Conservation (phyloP, 1,140 invertebrate genomes). For the Lasioglossum albipes region DNA sequence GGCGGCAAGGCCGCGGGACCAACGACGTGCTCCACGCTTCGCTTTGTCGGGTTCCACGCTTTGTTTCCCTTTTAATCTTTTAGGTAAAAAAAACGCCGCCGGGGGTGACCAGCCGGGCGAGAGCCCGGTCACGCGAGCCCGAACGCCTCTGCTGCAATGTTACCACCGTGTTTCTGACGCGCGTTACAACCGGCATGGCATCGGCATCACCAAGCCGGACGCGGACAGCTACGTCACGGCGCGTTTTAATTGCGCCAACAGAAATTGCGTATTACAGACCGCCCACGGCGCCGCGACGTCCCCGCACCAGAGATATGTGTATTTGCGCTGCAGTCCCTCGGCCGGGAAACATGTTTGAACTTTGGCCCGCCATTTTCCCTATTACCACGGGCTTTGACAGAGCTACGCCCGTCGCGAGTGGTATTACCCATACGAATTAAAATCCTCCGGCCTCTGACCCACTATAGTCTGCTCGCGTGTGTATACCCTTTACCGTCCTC, state of each 20-base stretch:
- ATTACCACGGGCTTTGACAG: too few relatives aligned
- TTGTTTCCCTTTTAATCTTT: slow-evolving; percentile 48
- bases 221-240: slow-evolving; percentile 43
- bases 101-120: neutral
- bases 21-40: neutral
- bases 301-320: too few relatives aligned
- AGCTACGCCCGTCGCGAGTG: too few relatives aligned
- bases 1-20: neutral
- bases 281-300: slow-evolving; percentile 22
- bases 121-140: slow-evolving; percentile 44
- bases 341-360: too few relatives aligned
- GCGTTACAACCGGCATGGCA: slow-evolving; percentile 17
- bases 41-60: slow-evolving; percentile 18
- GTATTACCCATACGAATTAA: too few relatives aligned
- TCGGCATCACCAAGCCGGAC: neutral
- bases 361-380: too few relatives aligned
- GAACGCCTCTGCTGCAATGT: slow-evolving; percentile 15
- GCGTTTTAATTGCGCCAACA: slow-evolving; percentile 67
- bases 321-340: too few relatives aligned
- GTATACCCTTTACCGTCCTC: too few relatives aligned
- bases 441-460: too few relatives aligned
- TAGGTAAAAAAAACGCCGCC: slow-evolving; percentile 8
- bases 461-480: too few relatives aligned
- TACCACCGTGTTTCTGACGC: slow-evolving; percentile 1
- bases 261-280: slow-evolving; percentile 67